Evolutionary conservation across 2,797 vertebrate species (phyloP), one percentile per base, ranked within the genome.

Genomic region (Micrastur ruficollis): DNA sequence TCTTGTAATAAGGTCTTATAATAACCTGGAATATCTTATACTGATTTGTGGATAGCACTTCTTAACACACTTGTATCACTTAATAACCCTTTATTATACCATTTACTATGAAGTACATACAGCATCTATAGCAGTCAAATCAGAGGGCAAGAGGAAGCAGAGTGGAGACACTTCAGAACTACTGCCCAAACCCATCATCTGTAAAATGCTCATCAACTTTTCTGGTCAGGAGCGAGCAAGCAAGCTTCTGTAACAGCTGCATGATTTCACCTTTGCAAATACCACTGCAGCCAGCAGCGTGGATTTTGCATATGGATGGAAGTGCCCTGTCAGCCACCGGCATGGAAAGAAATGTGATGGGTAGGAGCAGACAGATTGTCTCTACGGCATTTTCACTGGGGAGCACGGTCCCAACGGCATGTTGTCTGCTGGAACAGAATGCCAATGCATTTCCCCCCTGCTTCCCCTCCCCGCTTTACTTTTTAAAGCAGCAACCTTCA

Each of bases 231-330:
- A 93, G 31, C 2, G 62, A 93, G 31, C 2, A 14, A 90, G 50
- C 16, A 32, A 74, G 66, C 42, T 82, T 52, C 91, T 72, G 36
- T 19, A 78, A 36, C 72, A 91, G 86, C 40, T 81, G 89, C 36
- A 2, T 8, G 44, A 62, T 75, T 93, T 94, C 84, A 96, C 84
- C 92, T 96, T 91, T 84, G 46, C 86, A 96, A 96, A 94, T 88
- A 65, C 80, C 93, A 76, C 76, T 7, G 65, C 81, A 81, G 72
- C 32, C 25, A 5, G 84, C 81, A 92, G 90, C 79, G 72, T 31
- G 34, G 34, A 9, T 83, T 79, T 40, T 73, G 50, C 1, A 0
- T 72, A 68, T 0, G 12, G 92, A 56, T 36, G 70, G 81, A 42
- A 73, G 34, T 12, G 70, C 62, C 71, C 66, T 38, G 56, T 31